Conservation (phyloP, 2,797 vertebrate species). For the Muscicapa striata region DNA sequence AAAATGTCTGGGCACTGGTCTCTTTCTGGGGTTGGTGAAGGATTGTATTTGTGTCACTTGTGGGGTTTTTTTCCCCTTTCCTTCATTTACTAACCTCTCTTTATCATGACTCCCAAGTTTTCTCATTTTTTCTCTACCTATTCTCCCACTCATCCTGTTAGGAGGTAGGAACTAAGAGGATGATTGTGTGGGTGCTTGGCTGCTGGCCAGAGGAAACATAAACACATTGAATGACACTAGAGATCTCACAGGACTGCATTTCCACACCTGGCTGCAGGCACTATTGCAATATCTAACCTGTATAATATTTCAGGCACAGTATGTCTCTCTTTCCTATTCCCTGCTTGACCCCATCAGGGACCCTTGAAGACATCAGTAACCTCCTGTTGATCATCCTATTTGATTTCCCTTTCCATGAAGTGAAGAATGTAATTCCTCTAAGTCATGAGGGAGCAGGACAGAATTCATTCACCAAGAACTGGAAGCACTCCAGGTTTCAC, state of each 20-base stretch:
- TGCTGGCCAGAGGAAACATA: not conserved
- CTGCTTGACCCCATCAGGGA: not conserved
- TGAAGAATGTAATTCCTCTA: not conserved
- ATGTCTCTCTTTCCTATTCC: not conserved
- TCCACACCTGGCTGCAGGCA: not conserved
- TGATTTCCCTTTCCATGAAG: not conserved
- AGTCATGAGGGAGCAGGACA: not conserved
- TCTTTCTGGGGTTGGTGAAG: not conserved
- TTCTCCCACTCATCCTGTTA: not conserved
- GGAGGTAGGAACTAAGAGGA: not conserved
- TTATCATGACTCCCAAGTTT: not conserved
- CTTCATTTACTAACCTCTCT: not conserved
- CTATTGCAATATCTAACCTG: not conserved
- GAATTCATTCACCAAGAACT: not conserved
- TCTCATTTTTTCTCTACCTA: not conserved
- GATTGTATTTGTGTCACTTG: not conserved
- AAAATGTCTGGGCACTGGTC: not conserved
- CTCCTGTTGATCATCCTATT: not conserved
- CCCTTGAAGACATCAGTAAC: not conserved
- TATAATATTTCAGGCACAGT: not conserved
- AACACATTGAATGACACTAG: not conserved
- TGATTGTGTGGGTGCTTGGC: not conserved
- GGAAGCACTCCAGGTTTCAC: not conserved
- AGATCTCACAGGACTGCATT: not conserved
- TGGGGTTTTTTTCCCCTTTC: not conserved